These are phyloP conservation scores for Brachionus angularis DNA, from an alignment of 1,140 invertebrate genomes.

Conservation along the genomic window DNA sequence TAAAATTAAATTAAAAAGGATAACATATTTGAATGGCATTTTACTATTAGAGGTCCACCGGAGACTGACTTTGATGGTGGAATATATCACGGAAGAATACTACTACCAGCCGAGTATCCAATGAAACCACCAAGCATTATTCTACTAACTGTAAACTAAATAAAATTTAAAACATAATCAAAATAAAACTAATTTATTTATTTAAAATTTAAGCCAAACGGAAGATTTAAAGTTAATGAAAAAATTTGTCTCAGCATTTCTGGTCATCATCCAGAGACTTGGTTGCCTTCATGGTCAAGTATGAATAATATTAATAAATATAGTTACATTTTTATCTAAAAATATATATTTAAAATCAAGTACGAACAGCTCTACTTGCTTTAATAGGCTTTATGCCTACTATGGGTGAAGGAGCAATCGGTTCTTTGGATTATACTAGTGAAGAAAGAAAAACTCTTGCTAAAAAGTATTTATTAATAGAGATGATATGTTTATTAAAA, in stretches of 20 bases:
- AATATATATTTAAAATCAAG: slow-evolving; percentile 59
- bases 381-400: slow-evolving; percentile 89
- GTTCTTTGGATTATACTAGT: slow-evolving; percentile 77
- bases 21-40: slow-evolving; percentile 97
- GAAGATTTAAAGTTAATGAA: slow-evolving; percentile 85
- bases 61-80: slow-evolving; percentile 83
- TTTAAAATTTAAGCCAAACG: slow-evolving; percentile 88
- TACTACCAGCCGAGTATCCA: slow-evolving; percentile 83
- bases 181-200: no score
- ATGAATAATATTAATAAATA: slow-evolving; percentile 49
- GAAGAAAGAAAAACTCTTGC: slow-evolving; percentile 78
- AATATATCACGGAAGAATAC: slow-evolving; percentile 81
- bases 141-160: slow-evolving; percentile 71
- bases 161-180: no score
- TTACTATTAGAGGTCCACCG: slow-evolving; percentile 80
- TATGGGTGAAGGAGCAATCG: slow-evolving; percentile 76
- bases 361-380: slow-evolving; percentile 83
- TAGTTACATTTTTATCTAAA: neutral
- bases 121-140: slow-evolving; percentile 97
- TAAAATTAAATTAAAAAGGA: slow-evolving; percentile 60
- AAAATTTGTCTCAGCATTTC: slow-evolving; percentile 95
- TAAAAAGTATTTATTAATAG: no score
- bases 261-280: slow-evolving; percentile 92
- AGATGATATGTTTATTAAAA: neutral
- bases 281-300: slow-evolving; percentile 90